Base-by-base conservation (phyloP, 2,113 vertebrate genomes). In the Chamaetylas fuelleborni region DNA sequence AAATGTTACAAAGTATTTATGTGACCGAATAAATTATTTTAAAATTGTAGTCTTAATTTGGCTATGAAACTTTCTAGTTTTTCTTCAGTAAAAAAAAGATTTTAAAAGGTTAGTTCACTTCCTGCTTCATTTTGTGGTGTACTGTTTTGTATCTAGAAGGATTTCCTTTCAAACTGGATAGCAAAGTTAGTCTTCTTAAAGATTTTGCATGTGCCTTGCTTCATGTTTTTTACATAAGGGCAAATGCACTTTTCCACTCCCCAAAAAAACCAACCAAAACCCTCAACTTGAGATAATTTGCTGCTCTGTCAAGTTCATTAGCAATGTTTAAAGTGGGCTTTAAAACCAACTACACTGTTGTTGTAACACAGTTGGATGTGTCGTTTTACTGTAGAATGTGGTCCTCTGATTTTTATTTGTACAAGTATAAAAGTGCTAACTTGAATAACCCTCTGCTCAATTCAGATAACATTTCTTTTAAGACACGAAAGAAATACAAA, bases 21-120 rank as follows among this genome's bases (percentile, higher is more conserved):
- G 93, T 97, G 96, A 97, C 60, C 25, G 93, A 97, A 98, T 98
- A 98, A 98, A 98, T 96, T 97, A 96, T 54, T 96, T 97, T 93
- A 92, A 97, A 96, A 81, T 40, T 45, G 17, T 61, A 94, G 71
- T 88, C 69, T 84, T 87, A 83, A 73, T 96, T 92, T 86, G 78
- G 45, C 57, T 94, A n/a, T 81, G 74, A 40, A 81, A 56, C 33
- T 74, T 76, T 45, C 42, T 62, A 73, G 65, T 91, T 78, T 88
- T 84, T 90, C 48, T 81, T 88, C 22, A 69, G 71, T 40, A 31
- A 81, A 74, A 74, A 74, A n/a, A 82, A 33, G 26, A 36, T 42
- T 38, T 65, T 51, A 3, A 76, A 77, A 51, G 19, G 9, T 45
- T 61, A 45, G 20, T 66, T 76, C 19, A 73, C 26, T 48, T 90